Base-by-base conservation (phyloP, 1,140 invertebrate genomes). In the Cyclargus thomasi region DNA sequence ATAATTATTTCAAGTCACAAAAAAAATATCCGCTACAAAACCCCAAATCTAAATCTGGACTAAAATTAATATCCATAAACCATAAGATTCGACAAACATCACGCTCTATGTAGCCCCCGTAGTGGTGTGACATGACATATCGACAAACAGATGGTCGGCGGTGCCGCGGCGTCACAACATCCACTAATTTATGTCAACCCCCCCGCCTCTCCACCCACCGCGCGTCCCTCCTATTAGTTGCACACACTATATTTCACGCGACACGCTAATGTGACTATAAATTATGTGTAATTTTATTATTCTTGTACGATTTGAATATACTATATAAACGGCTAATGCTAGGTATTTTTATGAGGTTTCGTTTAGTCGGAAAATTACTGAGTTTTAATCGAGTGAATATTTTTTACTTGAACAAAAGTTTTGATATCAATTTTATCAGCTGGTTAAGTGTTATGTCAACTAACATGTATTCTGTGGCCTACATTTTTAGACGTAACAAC, bases 181-280 rank as follows among this genome's bases (percentile, higher is more conserved):
- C 76, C 67, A 79, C 86, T 88, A 88, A 89, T 89, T 89, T 89
- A 89, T 89, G 84, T 75, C 75, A n/a, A n/a, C 86, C 85, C 78
- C 83, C 88, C 86, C 85, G 85, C 83, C 82, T 85, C 77, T 83
- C 29, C 2, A 11, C 14, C 39, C 39, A 3, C 85, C 84, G 82
- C 86, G 75, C 84, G 80, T 81, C 85, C 81, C 83, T 83, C 82
- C 86, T 87, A 89, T 89, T 89, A 89, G 85, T 78, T 82, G 80
- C 84, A 82, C 81, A 78, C 81, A 78, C 76, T 78, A 85, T 87
- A 84, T 85, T 79, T 86, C 83, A 86, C 75, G 79, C 67, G 76
- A 73, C 71, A 69, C 62, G 57, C 67, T 81, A 79, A 67, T 76
- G 81, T 77, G 77, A 67, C 82, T 59, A 59, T 59, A 59, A 59